Evolutionary conservation across 64 coral and sea anemone genomes (phyloP), one percentile per base, ranked within the genome.

Genomic region (Astreopora myriophthalma): DNA sequence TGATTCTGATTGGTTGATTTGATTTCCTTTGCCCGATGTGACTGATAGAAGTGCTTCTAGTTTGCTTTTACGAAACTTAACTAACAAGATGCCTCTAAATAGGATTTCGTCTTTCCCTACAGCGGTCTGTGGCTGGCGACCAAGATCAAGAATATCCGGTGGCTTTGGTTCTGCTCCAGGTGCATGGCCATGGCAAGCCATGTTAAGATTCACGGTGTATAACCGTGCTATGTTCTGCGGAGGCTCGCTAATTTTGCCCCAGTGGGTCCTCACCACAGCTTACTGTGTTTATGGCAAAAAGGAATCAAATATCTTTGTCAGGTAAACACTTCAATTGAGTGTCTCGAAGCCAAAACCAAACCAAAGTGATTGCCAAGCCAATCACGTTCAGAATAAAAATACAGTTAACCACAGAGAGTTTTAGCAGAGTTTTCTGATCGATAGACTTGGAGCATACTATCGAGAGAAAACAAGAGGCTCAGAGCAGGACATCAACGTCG

Each of bases 211-310:
- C n/a, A 85, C 65, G 13, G 22, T 38, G 20, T 3, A 10, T 20
- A n/a, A n/a, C n/a, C n/a, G n/a, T n/a, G 70, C 6, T 2, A 46
- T 52, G 4, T 75, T 75, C 48, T 88, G 86, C 37, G 86, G 86
- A 13, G 86, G 71, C 5, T 60, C 69, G 23, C 71, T 88, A 8
- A 75, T 88, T 12, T 30, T 31, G 25, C 40, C 68, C 25, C 86
- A 76, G 40, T 88, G 86, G 86, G 86, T 88, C 0, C 71, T 88
- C 11, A 88, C 86, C 0, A 71, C 86, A 16, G 86, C 86, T 38
- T 71, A 88, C 42, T 88, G 71, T 35, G 26, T 75, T 17, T 90
- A 90, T 70, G 49, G 14, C 5, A 90, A 69, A 38, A 79, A 63
- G 25, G 6, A 74, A 19, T 76, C 88, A 10, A 74, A 68, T 14